Percentiles rank a stretch among this genome's conserved stretches.
These are phyloP conservation scores for Falcunculus frontatus DNA, from an alignment of 2,113 vertebrate species.

Conservation along the genomic window DNA sequence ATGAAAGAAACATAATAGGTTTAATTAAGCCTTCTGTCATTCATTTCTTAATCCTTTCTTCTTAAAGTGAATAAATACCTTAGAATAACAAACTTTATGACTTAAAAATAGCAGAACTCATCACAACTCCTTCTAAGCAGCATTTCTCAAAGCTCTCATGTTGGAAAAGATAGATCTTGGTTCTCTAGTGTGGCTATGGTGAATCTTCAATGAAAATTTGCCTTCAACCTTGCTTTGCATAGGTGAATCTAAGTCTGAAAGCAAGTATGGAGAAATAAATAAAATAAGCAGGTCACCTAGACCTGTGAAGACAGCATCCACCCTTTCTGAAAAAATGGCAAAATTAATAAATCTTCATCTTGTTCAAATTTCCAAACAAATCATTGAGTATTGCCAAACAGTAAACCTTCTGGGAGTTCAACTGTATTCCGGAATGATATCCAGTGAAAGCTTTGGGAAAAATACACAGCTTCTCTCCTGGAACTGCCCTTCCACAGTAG, in stretches of 20 bases:
- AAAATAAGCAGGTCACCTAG: not conserved
- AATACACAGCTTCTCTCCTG: not conserved
- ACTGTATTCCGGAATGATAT: not conserved
- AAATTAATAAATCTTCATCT: not conserved
- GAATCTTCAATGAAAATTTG: not conserved
- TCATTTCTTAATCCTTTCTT: not conserved
- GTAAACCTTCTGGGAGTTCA: not conserved
- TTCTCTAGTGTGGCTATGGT: not conserved
- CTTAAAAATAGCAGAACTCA: not conserved
- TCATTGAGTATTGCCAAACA: not conserved
- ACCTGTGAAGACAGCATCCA: not conserved
- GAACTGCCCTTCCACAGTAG: not conserved
- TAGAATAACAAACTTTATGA: not conserved
- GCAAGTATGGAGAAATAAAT: not conserved
- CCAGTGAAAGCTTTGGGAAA: not conserved
- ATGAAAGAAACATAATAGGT: not conserved
- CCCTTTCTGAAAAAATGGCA: not conserved
- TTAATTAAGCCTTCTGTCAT: not conserved
- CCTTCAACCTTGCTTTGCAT: not conserved
- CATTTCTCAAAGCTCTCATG: not conserved
- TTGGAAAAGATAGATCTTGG: not conserved
- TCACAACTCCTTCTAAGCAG: not conserved
- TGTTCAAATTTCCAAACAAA: not conserved
- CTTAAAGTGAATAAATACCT: not conserved
- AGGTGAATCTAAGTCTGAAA: not conserved